These are phyloP conservation scores for Varanus salvator DNA, from an alignment of 2,113 vertebrate genomes.

Conservation along the genomic window DNA sequence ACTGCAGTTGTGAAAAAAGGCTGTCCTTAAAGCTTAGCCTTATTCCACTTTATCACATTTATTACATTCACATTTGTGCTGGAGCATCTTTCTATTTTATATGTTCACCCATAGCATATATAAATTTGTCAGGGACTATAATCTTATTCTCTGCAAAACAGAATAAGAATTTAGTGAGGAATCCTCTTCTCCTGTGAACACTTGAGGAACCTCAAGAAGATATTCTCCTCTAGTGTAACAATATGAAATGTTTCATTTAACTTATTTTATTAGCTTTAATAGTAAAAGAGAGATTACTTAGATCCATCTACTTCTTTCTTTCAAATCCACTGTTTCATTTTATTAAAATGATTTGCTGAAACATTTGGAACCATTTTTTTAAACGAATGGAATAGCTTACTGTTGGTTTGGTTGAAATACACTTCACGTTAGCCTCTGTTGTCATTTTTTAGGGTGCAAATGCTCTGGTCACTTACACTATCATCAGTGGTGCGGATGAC, in stretches of 20 bases:
- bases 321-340: neutral
- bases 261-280: neutral
- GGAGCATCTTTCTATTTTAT: neutral
- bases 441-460: conserved; percentile 88
- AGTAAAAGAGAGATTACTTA: neutral
- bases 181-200: too few species aligned
- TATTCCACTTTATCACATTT: neutral
- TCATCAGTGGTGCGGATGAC: conserved; percentile 95
- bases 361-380: conserved; percentile 11
- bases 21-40: too few species aligned
- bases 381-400: neutral
- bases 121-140: neutral
- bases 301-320: neutral
- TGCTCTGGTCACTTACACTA: conserved; percentile 94
- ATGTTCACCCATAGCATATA: neutral
- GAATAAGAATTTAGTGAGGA: neutral
- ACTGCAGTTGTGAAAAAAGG: too few species aligned
- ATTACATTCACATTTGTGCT: neutral
- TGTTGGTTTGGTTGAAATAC: conserved; percentile 49
- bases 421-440: conserved; percentile 39
- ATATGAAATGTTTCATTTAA: neutral
- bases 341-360: neutral
- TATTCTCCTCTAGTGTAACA: neutral
- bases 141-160: neutral
- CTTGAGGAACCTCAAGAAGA: neutral